Conservation (phyloP, 2,888 invertebrate genomes). For the Pseudolycoriella hygida region DNA sequence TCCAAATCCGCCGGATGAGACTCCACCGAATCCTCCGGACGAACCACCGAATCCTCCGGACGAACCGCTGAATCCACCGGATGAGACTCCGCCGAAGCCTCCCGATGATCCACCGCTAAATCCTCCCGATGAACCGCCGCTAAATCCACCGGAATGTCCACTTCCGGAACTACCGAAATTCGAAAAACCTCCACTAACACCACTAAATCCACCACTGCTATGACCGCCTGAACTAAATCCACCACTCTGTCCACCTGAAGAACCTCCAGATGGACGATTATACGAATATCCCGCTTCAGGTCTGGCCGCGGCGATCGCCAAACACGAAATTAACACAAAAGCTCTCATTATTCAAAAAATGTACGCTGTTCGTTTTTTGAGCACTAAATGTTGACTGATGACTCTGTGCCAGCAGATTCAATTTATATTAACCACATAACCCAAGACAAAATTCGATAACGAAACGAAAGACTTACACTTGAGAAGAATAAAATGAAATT, state of each 20-base stretch:
- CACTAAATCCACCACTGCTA: slow-evolving; percentile 14
- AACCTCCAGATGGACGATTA: slow-evolving; percentile 22
- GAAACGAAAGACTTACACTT: slow-evolving; percentile 7
- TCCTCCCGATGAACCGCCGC: slow-evolving; percentile 5
- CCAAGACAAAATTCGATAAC: neutral
- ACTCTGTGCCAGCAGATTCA: slow-evolving; percentile 26
- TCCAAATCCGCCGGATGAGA: slow-evolving; percentile 5
- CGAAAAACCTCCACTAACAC: slow-evolving; percentile 1
- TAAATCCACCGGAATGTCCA: neutral
- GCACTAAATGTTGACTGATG: slow-evolving; percentile 30
- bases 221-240: no score
- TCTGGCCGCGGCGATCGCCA: slow-evolving; percentile 12
- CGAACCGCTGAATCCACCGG: neutral
- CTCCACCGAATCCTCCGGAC: slow-evolving; percentile 9
- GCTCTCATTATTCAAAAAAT: slow-evolving; percentile 8
- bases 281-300: slow-evolving; percentile 14
- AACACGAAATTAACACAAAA: slow-evolving; percentile 12
- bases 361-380: slow-evolving; percentile 4
- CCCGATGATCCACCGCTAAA: slow-evolving; percentile 8
- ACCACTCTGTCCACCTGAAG: no score
- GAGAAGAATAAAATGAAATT: slow-evolving; percentile 5
- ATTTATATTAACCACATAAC: slow-evolving; percentile 23
- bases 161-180: slow-evolving; percentile 2
- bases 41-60: slow-evolving; percentile 5
- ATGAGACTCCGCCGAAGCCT: slow-evolving; percentile 10